A percentile compares a stretch with the other conserved stretches of the same genome.
Evolutionary conservation across 2,888 invertebrate species (phyloP).

Genomic region (Mesoligia furuncula): DNA sequence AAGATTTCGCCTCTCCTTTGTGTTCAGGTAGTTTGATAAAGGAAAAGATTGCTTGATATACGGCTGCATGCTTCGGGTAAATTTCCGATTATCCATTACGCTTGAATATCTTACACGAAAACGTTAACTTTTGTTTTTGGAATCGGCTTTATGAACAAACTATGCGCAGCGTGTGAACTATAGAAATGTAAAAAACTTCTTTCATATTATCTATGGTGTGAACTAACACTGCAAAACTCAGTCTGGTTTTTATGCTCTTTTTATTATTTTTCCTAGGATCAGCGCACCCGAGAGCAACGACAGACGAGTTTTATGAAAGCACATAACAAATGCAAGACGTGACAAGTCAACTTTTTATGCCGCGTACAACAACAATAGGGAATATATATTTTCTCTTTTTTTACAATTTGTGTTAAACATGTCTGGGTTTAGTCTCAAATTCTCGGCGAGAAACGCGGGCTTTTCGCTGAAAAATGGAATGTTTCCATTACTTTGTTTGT

Average conservation of each 20-base stretch:
- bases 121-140: slow-evolving; percentile 14
- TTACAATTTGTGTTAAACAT: slow-evolving; percentile 43
- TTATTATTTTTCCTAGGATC: slow-evolving; percentile 35
- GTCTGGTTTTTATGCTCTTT: slow-evolving; percentile 34
- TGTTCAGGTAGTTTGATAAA: slow-evolving; percentile 48
- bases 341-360: slow-evolving; percentile 40
- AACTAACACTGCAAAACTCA: slow-evolving; percentile 6
- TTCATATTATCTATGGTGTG: too few relatives aligned
- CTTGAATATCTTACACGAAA: slow-evolving; percentile 31
- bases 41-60: slow-evolving; percentile 53
- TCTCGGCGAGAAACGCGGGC: slow-evolving; percentile 45
- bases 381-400: slow-evolving; percentile 15
- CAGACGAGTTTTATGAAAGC: slow-evolving; percentile 33
- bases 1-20: slow-evolving; percentile 53
- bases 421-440: slow-evolving; percentile 53
- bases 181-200: too few relatives aligned
- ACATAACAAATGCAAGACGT: slow-evolving; percentile 52
- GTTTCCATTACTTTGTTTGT: slow-evolving; percentile 66
- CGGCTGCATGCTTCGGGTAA: slow-evolving; percentile 35
- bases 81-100: slow-evolving; percentile 41
- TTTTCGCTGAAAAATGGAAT: slow-evolving; percentile 67
- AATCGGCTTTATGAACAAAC: neutral
- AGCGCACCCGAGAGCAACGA: slow-evolving; percentile 37
- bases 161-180: slow-evolving; percentile 15
- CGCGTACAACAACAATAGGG: slow-evolving; percentile 24